phyloP scores from a whole-genome alignment of 2,113 vertebrate genomes.

The Gopherus flavomarginatus region DNA sequence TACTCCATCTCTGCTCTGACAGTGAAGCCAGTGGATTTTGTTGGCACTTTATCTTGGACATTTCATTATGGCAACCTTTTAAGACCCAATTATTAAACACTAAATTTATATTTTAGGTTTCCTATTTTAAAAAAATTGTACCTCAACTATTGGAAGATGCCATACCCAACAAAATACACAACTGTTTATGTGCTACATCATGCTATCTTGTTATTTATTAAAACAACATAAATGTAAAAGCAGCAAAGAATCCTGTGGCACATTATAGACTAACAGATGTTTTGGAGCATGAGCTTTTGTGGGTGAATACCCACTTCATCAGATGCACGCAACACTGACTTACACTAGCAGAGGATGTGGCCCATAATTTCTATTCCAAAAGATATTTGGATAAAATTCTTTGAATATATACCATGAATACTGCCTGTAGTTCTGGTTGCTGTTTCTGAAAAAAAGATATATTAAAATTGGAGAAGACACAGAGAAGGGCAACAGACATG shows the following conservation, averaged over 20 bases:
- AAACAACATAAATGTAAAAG: not conserved
- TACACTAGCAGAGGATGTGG: not conserved
- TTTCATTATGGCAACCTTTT: not conserved
- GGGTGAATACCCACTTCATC: no score
- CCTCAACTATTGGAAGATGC: not conserved
- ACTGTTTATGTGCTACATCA: not conserved
- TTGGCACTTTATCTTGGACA: not conserved
- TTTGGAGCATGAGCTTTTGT: no score
- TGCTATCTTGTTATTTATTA: not conserved
- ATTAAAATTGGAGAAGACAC: not conserved
- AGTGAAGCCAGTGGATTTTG: not conserved
- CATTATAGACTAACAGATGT: no score
- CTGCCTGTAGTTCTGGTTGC: not conserved
- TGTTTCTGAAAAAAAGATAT: not conserved
- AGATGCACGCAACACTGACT: not conserved
- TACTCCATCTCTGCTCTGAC: not conserved
- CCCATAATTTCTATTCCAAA: not conserved
- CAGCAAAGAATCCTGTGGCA: no score
- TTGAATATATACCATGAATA: not conserved
- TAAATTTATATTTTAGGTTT: not conserved
- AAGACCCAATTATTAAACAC: not conserved
- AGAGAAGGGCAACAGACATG: not conserved
- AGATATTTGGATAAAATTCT: not conserved
- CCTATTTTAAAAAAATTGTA: not conserved
- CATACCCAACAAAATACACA: not conserved